Evolutionary conservation across 2,113 vertebrate species (phyloP), one percentile per base, ranked within the genome.

Genomic region (Heloderma charlesbogerti): DNA sequence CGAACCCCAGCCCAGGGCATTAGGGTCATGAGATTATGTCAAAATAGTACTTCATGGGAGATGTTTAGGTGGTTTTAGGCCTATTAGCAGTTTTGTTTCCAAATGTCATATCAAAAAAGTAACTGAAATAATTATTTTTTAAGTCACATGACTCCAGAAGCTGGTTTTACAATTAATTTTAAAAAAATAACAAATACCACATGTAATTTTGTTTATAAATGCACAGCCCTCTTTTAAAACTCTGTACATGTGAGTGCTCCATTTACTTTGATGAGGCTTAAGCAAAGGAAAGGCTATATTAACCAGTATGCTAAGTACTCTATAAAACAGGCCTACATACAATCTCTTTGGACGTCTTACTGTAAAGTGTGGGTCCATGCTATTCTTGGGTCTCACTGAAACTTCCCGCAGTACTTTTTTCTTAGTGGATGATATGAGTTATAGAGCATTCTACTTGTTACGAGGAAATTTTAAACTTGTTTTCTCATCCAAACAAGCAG

Each of bases 231-330:
- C 43, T 71, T 81, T 81, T 54, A 87, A 75, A 40, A 77, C 22
- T 69, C 7, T 10, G 20, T 34, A 78, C 20, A 13, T 15, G 34
- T 51, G 72, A 12, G 37, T 66, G 29, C 57, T 22, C 74, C 16
- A 77, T 78, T 88, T 86, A 84, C 29, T 80, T 72, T 29, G 51
- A 57, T 85, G 85, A 29, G 48, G 22, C 51, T 78, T 88, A 78
- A 63, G 40, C 72, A 63, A 74, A 88, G 37, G 6, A 88, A 88
- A 40, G 12, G 34, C 8, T 51, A 81, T 45, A 85, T 77, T 60
- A 87, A 87, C 22, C 51, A 75, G 27, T 87, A 75, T 60, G 20
- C 25, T n/a, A 40, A 87, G 71, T 3, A 18, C 37, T 27, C 45
- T n/a, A 54, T 20, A 15, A 74, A 87, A n/a, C 7, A 4, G 18